Evolutionary conservation across 2,113 vertebrate species (phyloP), one percentile per base, ranked within the genome.

Genomic region (Nothoprocta perdicaria): DNA sequence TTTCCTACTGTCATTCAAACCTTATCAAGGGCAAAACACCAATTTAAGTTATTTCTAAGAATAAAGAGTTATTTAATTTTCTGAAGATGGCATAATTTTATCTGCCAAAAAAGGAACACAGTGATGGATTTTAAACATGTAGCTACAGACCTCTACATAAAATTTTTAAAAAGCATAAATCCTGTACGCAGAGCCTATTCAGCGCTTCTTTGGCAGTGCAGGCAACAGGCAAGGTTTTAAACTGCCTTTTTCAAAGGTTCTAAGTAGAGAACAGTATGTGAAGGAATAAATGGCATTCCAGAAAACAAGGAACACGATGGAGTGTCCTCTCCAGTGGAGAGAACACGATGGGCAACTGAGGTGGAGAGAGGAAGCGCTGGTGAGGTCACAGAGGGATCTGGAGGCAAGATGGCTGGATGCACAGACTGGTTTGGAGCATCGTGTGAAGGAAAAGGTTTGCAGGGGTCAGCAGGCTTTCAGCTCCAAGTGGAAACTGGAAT

Each of bases 1-100:
- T 68, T 85, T 91, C 91, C 62, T 92, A 84, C 86, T 94, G 92
- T 93, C 81, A 95, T 96, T 95, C 68, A 61, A 85, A 92, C 52
- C 40, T 94, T 95, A 96, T 90, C 88, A 95, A 95, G 75, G 60
- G 80, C 62, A 94, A 83, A 79, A 68, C 40, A 83, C 69, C 90
- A 95, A 94, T 69, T 9, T 6, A 72, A 81, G 31, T 26, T 38
- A 73, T 53, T 94, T 91, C 80, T 78, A n/a, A 78, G 35, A 93
- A 80, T 46, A 65, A 72, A 93, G 74, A 92, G 40, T 62, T 92
- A 52, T 5, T 73, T 2, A 26, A 23, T 81, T 97, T 95, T 14
- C 90, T 84, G 88, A 92, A 68, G 53, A 87, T 87, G 10, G 12
- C 5, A 9, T 82, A 14, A 57, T 80, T 84, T 86, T 80, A 75